phyloP scores from a whole-genome alignment of 92 coral and sea anemone genomes.

The Pocillopora grandis region DNA sequence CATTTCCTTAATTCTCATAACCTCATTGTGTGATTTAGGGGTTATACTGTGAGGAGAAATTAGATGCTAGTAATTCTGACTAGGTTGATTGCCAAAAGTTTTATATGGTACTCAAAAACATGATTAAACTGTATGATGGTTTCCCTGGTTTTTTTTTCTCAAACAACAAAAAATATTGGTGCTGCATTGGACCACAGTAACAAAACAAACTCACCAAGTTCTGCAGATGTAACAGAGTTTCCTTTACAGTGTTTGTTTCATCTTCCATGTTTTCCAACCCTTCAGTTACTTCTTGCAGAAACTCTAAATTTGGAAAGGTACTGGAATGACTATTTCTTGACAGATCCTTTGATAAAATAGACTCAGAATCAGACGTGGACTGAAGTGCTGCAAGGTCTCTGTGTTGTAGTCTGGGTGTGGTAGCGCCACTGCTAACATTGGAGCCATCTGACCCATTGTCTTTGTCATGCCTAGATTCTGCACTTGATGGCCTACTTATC shows the following conservation, averaged over 20 bases:
- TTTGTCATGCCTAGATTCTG: conserved; percentile 35
- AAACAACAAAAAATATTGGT: no score
- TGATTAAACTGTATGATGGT: not conserved
- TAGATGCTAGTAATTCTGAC: no score
- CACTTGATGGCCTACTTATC: conserved; percentile 51
- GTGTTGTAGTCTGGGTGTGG: conserved; percentile 65
- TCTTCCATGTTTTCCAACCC: conserved; percentile 88
- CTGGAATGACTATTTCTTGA: not conserved
- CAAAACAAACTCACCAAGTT: conserved; percentile 64
- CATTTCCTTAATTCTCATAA: no score
- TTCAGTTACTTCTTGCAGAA: conserved; percentile 64
- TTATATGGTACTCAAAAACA: no score
- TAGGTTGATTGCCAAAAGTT: no score
- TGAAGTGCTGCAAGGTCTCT: conserved; percentile 25
- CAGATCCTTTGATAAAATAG: conserved; percentile 35
- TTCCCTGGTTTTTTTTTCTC: not conserved
- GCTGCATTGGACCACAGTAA: not conserved
- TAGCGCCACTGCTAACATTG: conserved; percentile 64
- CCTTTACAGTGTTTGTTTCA: conserved; percentile 66
- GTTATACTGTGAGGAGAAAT: no score
- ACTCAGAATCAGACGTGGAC: conserved; percentile 58
- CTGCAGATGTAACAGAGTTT: conserved; percentile 67
- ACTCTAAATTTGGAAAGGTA: conserved; percentile 43
- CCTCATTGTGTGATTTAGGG: no score
- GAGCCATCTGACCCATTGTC: conserved; percentile 59